Base-by-base conservation (phyloP, 1,140 invertebrate genomes). In the Cydia splendana region DNA sequence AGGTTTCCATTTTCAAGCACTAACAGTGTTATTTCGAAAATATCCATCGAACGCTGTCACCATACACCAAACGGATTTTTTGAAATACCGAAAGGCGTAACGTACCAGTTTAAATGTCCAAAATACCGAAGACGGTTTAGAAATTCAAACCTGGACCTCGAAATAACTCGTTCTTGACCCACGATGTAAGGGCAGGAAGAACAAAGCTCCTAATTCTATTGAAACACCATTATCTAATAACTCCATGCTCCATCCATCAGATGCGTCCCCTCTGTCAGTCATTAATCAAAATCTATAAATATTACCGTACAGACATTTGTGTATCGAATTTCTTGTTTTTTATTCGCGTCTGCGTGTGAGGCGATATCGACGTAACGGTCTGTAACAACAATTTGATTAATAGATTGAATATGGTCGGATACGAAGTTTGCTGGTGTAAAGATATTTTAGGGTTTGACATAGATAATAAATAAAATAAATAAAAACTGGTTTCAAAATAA, bases 261-360 rank as follows among this genome's bases (percentile, higher is more conserved):
- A 65, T 76, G 79, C 85, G 87, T 88, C 90, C 87, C 91, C 89
- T 84, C 80, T 80, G 83, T 84, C 89, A 82, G 81, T 89, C 90
- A 93, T 93, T 93, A 91, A 93, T 93, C 91, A 93, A 85, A 83
- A 91, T 91, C 88, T 92, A 92, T 91, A 90, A 93, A 91, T 88
- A 89, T 87, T 85, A 74, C 79, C 80, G 57, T 24, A 62, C 81
- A 82, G 86, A 87, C 88, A 89, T 82, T 89, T 89, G 88, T 88
- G 87, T 88, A 88, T 91, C 86, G 85, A 90, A 89, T 91, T 87
- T 82, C 81, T 48, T 78, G 79, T 86, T 85, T 87, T 86, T 83
- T 76, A 80, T 79, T 42, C 67, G 74, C 53, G 69, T 74, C 48
- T 42, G 42, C 20, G 73, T 73, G 42, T 74, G 42, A 74, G 73